phyloP scores from a whole-genome alignment of 2,113 vertebrate genomes.

The Oplegnathus fasciatus region DNA sequence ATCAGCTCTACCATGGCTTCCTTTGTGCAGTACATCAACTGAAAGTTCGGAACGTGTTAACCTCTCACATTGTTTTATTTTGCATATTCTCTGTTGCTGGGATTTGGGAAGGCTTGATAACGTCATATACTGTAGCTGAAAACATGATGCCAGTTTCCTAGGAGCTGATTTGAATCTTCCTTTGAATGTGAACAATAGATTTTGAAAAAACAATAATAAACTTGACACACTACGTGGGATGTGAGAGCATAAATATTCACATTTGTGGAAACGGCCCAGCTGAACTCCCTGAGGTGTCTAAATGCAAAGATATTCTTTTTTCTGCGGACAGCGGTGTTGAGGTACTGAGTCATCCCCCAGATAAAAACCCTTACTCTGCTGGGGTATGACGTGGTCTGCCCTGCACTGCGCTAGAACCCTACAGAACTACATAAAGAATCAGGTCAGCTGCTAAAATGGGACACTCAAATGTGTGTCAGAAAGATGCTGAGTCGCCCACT shows the following conservation, averaged over 20 bases:
- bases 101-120: background rate
- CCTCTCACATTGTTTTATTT: background rate
- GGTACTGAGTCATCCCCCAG: slow-evolving; percentile 57
- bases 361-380: slow-evolving; percentile 19
- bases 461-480: slow-evolving; percentile 69
- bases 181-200: background rate
- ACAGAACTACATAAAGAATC: slow-evolving; percentile 70
- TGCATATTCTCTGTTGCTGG: background rate
- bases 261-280: background rate
- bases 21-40: background rate
- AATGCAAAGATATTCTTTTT: background rate
- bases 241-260: background rate
- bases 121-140: background rate
- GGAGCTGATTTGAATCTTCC: background rate
- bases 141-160: slow-evolving; percentile 1
- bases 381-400: slow-evolving; percentile 41
- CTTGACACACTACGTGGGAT: background rate
- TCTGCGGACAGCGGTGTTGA: background rate
- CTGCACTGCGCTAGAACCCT: slow-evolving; percentile 58
- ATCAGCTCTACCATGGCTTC: background rate
- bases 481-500: slow-evolving; percentile 71
- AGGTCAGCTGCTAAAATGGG: slow-evolving; percentile 73
- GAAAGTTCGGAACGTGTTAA: background rate
- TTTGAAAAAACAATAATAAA: background rate
- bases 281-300: background rate